Evolutionary conservation across 2,888 invertebrate species (phyloP).

Genomic region (Orgyia antiqua): DNA sequence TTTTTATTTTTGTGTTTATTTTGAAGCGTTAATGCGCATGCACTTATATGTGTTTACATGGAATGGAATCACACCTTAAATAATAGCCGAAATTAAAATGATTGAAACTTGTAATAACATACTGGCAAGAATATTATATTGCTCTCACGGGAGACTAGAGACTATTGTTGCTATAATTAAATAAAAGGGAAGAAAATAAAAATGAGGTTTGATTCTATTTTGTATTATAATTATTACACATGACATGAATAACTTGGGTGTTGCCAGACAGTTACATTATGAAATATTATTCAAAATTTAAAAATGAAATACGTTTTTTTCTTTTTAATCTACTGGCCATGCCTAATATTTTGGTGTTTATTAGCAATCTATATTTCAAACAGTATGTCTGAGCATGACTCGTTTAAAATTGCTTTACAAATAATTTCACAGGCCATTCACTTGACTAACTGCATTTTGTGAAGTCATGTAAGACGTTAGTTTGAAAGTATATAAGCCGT

Average conservation of each 20-base stretch:
- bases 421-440: slow-evolving; percentile 17
- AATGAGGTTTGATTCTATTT: too few relatives aligned
- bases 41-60: slow-evolving; percentile 9
- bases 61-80: slow-evolving; percentile 30
- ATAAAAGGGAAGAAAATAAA: too few relatives aligned
- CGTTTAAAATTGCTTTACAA: slow-evolving; percentile 9
- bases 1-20: slow-evolving; percentile 4
- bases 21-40: slow-evolving; percentile 25
- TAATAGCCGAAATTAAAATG: background rate
- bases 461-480: slow-evolving; percentile 13
- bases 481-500: slow-evolving; percentile 13
- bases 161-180: too few relatives aligned
- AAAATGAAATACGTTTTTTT: background rate
- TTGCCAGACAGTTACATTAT: too few relatives aligned
- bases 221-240: too few relatives aligned
- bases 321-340: slow-evolving; percentile 3
- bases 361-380: too few relatives aligned
- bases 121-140: too few relatives aligned
- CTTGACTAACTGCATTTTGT: slow-evolving; percentile 4
- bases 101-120: too few relatives aligned
- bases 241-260: too few relatives aligned
- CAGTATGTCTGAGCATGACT: too few relatives aligned
- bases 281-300: background rate
- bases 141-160: too few relatives aligned
- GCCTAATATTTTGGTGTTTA: background rate